phyloP scores from a whole-genome alignment of 2,797 vertebrate species.

The Gambelia wislizenii region DNA sequence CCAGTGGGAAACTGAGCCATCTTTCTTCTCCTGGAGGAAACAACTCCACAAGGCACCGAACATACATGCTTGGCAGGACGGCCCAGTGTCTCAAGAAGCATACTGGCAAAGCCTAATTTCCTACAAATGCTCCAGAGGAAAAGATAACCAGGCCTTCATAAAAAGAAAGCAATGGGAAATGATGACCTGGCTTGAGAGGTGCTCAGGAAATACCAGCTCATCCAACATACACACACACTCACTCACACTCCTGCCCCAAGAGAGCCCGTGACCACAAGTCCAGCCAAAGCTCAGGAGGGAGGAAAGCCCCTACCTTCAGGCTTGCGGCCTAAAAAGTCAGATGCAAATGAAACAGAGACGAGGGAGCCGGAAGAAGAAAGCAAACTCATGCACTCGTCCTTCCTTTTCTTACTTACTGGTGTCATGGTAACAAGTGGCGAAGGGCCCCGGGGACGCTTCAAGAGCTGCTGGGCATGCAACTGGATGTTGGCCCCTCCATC shows the following conservation, averaged over 20 bases:
- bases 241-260: too few relatives aligned
- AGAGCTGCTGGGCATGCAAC: conserved; percentile 93
- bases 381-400: accelerated
- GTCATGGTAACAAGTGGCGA: conserved; percentile 94
- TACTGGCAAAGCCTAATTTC: neutral
- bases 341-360: neutral
- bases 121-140: neutral
- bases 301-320: too few relatives aligned
- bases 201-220: neutral
- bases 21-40: too few relatives aligned
- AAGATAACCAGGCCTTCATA: neutral
- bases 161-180: too few relatives aligned
- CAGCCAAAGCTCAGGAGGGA: too few relatives aligned
- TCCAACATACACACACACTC: too few relatives aligned
- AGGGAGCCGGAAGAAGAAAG: accelerated
- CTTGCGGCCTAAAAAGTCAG: neutral
- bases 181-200: neutral
- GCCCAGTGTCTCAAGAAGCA: neutral
- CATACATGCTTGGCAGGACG: neutral
- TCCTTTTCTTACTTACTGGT: conserved; percentile 84
- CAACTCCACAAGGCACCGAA: neutral
- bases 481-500: conserved; percentile 99
- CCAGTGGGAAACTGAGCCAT: neutral
- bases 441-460: conserved; percentile 94
- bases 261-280: neutral